phyloP scores from a whole-genome alignment of 2,797 vertebrate species.

The Pelobates cultripes region DNA sequence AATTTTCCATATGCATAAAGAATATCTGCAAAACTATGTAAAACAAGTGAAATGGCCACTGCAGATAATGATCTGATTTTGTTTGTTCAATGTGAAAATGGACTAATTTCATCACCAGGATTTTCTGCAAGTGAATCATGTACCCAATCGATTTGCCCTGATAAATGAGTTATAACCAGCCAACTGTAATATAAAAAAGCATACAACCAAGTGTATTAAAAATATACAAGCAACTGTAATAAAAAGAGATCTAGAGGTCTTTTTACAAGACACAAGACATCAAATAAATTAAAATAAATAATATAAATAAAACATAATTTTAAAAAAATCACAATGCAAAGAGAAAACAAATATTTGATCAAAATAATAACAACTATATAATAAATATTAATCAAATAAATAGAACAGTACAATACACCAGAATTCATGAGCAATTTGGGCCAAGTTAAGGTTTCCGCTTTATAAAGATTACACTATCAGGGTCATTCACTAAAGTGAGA shows the following conservation, averaged over 20 bases:
- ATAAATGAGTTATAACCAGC: not conserved
- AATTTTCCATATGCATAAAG: too few relatives aligned
- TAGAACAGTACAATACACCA: conserved; percentile 24
- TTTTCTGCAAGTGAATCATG: too few relatives aligned
- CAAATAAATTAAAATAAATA: conserved; percentile 46
- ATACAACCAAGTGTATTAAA: not conserved
- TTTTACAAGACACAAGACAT: not conserved
- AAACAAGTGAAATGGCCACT: too few relatives aligned
- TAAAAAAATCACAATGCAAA: conserved; percentile 19
- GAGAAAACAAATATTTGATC: not conserved
- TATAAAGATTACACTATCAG: too few relatives aligned
- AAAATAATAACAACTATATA: not conserved
- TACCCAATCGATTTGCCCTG: too few relatives aligned
- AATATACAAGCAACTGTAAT: not conserved
- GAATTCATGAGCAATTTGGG: not conserved
- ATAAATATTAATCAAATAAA: conserved; percentile 33
- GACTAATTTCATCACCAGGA: too few relatives aligned
- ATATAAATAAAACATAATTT: conserved; percentile 39
- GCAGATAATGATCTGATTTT: too few relatives aligned
- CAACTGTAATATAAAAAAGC: not conserved
- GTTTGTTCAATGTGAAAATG: too few relatives aligned
- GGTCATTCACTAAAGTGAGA: too few relatives aligned
- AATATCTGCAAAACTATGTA: too few relatives aligned
- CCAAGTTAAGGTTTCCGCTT: not conserved
- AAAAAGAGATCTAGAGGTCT: not conserved